Conservation (phyloP, 2,113 vertebrate genomes). For the Dipodomys ordii region DNA sequence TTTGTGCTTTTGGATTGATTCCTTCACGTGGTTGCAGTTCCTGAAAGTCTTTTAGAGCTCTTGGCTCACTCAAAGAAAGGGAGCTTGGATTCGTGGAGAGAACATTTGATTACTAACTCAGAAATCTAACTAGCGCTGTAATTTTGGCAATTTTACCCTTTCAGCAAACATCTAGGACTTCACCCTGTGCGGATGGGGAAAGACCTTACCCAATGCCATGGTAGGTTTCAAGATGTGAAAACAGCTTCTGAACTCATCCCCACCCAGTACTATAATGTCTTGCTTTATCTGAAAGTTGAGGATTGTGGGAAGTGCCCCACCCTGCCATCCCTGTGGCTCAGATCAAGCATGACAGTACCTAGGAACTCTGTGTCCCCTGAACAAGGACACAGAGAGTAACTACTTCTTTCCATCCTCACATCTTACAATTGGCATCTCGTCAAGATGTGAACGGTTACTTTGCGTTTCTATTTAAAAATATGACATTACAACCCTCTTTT, state of each 20-base stretch:
- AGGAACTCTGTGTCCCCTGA: not conserved
- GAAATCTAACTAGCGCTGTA: conserved; percentile 30
- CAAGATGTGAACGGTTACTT: not conserved
- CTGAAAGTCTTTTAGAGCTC: conserved; percentile 36
- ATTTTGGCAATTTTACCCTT: conserved; percentile 7
- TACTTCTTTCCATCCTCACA: not conserved
- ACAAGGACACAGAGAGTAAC: not conserved
- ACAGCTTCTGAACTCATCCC: not conserved
- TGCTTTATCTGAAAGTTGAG: not conserved
- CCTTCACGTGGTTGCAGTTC: conserved; percentile 37
- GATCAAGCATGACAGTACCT: not conserved
- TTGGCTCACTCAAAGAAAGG: conserved; percentile 48
- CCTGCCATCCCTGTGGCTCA: not conserved
- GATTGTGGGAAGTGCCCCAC: not conserved
- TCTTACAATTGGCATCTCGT: not conserved
- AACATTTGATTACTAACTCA: conserved; percentile 69
- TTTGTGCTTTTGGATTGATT: conserved; percentile 19
- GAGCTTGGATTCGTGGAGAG: conserved; percentile 24
- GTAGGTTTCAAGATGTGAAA: not conserved
- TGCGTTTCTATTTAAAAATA: conserved; percentile 35
- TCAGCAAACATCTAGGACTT: not conserved
- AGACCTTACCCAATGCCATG: not conserved
- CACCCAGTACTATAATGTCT: not conserved
- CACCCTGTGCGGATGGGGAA: not conserved
- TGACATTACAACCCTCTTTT: not conserved